Conservation (phyloP, 2,113 vertebrate genomes). For the Nicator chloris region DNA sequence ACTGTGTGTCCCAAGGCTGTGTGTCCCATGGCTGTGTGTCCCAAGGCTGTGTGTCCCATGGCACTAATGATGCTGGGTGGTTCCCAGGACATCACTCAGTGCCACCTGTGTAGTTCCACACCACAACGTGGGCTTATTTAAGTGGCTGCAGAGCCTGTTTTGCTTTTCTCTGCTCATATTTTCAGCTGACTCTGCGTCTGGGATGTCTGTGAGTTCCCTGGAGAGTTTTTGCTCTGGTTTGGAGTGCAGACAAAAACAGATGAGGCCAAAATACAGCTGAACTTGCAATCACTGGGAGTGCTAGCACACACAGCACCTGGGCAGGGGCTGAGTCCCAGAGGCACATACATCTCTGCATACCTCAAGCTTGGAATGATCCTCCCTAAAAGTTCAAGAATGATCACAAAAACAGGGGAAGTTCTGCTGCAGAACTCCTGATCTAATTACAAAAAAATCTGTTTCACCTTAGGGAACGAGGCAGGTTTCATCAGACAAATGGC, state of each 20-base stretch:
- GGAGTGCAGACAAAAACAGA: not conserved
- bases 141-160: not conserved
- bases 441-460: constrained; percentile 40
- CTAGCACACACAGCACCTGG: not conserved
- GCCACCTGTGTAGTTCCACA: not conserved
- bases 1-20: not conserved
- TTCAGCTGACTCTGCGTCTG: not conserved
- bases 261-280: not conserved
- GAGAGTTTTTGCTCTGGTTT: not conserved
- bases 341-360: not conserved
- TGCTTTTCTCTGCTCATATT: not conserved
- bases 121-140: fast-evolving
- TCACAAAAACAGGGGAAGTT: not conserved
- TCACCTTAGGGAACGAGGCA: constrained; percentile 34
- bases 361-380: not conserved
- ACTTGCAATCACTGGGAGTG: not conserved
- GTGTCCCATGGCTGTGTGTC: not conserved
- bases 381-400: not conserved
- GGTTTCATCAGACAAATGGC: constrained; percentile 46
- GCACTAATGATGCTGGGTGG: fast-evolving
- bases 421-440: not conserved
- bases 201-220: not conserved
- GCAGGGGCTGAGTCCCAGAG: not conserved
- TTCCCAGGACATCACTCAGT: not conserved
- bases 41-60: fast-evolving